Conservation (phyloP, 2,797 vertebrate genomes). For the Astyanax mexicanus region DNA sequence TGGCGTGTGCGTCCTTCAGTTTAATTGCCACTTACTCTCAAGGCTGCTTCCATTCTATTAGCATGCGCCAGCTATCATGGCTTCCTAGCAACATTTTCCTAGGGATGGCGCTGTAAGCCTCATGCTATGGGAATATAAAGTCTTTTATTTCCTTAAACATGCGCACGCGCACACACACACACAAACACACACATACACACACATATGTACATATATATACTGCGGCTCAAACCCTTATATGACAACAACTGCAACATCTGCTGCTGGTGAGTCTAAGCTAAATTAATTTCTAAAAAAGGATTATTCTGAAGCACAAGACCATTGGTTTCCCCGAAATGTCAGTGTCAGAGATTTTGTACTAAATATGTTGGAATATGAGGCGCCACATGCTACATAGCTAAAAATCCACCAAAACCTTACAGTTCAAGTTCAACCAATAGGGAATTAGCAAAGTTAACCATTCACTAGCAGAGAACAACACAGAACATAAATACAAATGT, state of each 20-base stretch:
- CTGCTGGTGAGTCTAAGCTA: neutral
- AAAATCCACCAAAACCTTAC: neutral
- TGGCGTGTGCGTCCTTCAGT: slow-evolving; percentile 41
- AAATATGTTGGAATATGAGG: neutral
- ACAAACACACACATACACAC: neutral
- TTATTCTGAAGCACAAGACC: neutral
- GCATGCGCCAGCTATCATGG: slow-evolving; percentile 50
- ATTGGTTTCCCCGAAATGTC: neutral
- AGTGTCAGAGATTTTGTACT: no score
- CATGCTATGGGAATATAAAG: slow-evolving; percentile 45
- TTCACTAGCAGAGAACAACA: no score
- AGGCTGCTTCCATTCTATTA: slow-evolving; percentile 47
- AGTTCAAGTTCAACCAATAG: no score
- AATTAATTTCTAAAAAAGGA: neutral
- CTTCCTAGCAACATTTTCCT: slow-evolving; percentile 60
- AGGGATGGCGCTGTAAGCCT: slow-evolving; percentile 50
- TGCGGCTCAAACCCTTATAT: slow-evolving; percentile 2
- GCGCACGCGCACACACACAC: slow-evolving; percentile 7
- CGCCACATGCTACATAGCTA: neutral
- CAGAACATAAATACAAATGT: no score
- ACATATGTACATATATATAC: slow-evolving; percentile 14
- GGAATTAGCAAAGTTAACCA: no score
- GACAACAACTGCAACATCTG: neutral
- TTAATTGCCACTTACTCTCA: slow-evolving; percentile 47
- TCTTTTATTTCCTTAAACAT: slow-evolving; percentile 39